Base-by-base conservation (phyloP, 2,888 invertebrate genomes). In the Polyommatus iphigenia region DNA sequence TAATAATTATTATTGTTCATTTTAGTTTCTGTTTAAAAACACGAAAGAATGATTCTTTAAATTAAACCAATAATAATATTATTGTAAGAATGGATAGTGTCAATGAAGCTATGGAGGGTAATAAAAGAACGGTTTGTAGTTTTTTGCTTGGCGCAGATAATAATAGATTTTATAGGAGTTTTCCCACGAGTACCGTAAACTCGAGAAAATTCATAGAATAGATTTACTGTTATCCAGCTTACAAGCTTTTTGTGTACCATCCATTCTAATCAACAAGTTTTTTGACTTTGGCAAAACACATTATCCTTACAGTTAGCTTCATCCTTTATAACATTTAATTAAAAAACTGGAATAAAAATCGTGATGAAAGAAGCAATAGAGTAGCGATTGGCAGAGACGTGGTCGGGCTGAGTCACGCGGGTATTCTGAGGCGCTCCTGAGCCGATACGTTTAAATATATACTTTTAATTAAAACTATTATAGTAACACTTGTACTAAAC, bases 341-440 rank as follows among this genome's bases (percentile, higher is more conserved):
- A n/a, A n/a, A n/a, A n/a, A n/a, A n/a, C n/a, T n/a, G n/a, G n/a
- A n/a, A n/a, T 32, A 72, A 57, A 71, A 78, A 78, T 73, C 32
- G 57, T 78, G 57, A 73, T 57, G 88, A 91, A 93, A 92, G 93
- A 93, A 93, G 91, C 88, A 90, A 89, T 90, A 91, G 88, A 89
- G 89, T 89, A 91, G 89, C 89, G 88, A 92, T 93, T 93, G 93
- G 93, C 92, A 91, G 89, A 91, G 91, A 90, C 88, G 90, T 87
- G 87, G 85, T 80, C 82, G 82, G 84, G 83, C 82, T 93, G 93
- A 93, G 86, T 94, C 93, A 94, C 83, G 81, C 81, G 85, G 81
- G 87, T 93, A 92, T 94, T 93, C 92, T 84, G 89, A 85, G 83
- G 82, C 81, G 80, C 82, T 81, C 83, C 82, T 80, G 79, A 83